Evolutionary conservation across 2,888 invertebrate genomes (phyloP).

Genomic region (Carcina quercana): DNA sequence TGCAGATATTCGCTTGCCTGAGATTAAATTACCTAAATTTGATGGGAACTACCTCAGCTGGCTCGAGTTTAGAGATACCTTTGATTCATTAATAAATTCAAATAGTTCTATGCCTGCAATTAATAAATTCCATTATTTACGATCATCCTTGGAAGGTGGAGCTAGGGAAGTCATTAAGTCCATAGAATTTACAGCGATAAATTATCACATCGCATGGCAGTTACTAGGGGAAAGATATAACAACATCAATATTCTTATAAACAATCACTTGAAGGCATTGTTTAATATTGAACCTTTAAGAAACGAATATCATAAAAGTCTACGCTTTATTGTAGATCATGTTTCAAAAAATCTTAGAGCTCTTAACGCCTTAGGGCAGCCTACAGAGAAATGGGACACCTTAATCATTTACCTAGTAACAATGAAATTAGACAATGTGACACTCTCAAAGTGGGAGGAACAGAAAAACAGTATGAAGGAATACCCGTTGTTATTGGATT

Average conservation of each 20-base stretch:
- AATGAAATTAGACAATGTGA: constrained; percentile 15
- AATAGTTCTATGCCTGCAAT: constrained; percentile 16
- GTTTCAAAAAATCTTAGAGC: constrained; percentile 23
- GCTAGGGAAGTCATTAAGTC: constrained; percentile 7
- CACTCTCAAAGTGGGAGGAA: constrained; percentile 19
- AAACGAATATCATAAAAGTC: constrained; percentile 2
- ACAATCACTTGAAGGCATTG: constrained; percentile 10
- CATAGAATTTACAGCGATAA: constrained; percentile 4
- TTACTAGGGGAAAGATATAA: constrained; percentile 8
- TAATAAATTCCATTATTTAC: constrained; percentile 20
- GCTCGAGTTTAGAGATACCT: constrained; percentile 18
- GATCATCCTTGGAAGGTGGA: constrained; percentile 12
- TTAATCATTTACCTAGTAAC: constrained; percentile 15
- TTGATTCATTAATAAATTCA: constrained; percentile 15
- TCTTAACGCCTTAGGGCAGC: constrained; percentile 15
- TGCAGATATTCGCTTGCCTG: too few species aligned
- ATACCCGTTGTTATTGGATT: constrained; percentile 9
- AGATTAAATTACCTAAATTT: constrained; percentile 14
- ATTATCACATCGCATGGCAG: constrained; percentile 10
- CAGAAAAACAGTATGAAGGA: neutral
- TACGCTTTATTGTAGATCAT: constrained; percentile 10
- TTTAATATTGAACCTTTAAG: constrained; percentile 7
- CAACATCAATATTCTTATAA: constrained; percentile 8
- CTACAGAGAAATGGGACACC: constrained; percentile 17
- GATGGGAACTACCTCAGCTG: constrained; percentile 15